Conservation (phyloP, 1,140 invertebrate species). For the Amyelois transitella region DNA sequence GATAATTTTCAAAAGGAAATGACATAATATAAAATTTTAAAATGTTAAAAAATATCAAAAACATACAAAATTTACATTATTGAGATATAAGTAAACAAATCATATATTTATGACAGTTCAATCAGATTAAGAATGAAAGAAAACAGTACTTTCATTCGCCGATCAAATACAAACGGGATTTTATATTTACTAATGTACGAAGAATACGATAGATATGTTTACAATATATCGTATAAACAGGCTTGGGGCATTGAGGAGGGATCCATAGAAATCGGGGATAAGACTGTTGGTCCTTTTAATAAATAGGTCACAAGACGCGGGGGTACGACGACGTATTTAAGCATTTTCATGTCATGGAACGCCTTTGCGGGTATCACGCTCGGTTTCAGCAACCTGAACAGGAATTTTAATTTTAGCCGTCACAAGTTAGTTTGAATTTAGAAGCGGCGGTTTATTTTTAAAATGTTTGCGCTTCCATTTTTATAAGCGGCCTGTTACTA, state of each 20-base stretch:
- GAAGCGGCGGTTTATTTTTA: neutral
- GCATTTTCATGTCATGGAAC: neutral
- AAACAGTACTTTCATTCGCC: neutral
- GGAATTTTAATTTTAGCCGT: neutral
- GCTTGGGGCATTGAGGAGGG: neutral
- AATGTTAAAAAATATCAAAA: neutral
- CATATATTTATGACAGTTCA: neutral
- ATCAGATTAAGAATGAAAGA: neutral
- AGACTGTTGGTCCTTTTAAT: conserved; percentile 25
- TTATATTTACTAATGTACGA: neutral
- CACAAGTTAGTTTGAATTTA: neutral
- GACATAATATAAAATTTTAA: neutral
- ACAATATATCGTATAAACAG: conserved; percentile 13
- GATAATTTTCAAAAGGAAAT: neutral
- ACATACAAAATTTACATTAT: neutral
- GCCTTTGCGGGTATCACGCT: neutral
- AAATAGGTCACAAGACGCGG: conserved; percentile 25
- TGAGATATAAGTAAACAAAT: neutral
- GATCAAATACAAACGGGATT: neutral
- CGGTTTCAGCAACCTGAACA: neutral
- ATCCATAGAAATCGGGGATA: conserved; percentile 23
- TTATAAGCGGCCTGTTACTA: too few species aligned
- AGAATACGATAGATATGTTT: conserved; percentile 14
- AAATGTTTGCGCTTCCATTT: too few species aligned
- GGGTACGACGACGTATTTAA: neutral